A percentile compares a stretch with the other conserved stretches of the same genome.
These are phyloP conservation scores for Pseudachorutes palmiensis DNA, from an alignment of 1,140 invertebrate species.

Conservation along the genomic window DNA sequence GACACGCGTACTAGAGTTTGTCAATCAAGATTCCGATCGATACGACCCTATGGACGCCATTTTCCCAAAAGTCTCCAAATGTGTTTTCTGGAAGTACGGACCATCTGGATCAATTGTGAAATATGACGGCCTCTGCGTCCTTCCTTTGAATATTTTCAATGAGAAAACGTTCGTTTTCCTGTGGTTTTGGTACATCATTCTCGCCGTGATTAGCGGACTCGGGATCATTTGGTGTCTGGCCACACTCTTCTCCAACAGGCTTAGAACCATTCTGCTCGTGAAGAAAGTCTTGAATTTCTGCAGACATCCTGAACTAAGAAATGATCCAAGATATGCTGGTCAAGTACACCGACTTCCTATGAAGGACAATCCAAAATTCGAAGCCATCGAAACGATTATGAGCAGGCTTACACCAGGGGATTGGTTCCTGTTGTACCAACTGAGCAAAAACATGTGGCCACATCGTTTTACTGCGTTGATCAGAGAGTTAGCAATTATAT, in stretches of 20 bases:
- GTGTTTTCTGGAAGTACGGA: conserved; percentile 48
- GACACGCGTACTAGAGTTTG: conserved; percentile 39
- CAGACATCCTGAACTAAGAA: background rate
- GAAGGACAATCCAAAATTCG: background rate
- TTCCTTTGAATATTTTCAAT: conserved; percentile 68
- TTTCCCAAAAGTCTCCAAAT: conserved; percentile 50
- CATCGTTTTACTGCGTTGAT: background rate
- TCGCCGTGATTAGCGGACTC: background rate
- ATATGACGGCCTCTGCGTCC: conserved; percentile 50
- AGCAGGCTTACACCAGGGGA: background rate
- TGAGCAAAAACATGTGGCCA: conserved; percentile 11
- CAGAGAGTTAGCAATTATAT: background rate
- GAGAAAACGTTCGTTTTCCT: conserved; percentile 54
- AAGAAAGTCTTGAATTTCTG: background rate
- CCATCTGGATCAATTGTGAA: conserved; percentile 18
- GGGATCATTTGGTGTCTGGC: background rate
- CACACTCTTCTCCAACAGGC: background rate
- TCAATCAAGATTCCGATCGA: conserved; percentile 23
- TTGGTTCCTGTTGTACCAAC: conserved; percentile 9
- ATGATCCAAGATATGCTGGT: background rate
- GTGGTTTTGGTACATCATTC: conserved; percentile 14
- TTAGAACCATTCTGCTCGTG: background rate
- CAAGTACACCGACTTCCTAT: background rate
- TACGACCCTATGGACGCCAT: conserved; percentile 34
- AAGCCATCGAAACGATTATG: conserved; percentile 6